Evolutionary conservation across 2,888 invertebrate species (phyloP).

Genomic region (Eristalinus aeneus): DNA sequence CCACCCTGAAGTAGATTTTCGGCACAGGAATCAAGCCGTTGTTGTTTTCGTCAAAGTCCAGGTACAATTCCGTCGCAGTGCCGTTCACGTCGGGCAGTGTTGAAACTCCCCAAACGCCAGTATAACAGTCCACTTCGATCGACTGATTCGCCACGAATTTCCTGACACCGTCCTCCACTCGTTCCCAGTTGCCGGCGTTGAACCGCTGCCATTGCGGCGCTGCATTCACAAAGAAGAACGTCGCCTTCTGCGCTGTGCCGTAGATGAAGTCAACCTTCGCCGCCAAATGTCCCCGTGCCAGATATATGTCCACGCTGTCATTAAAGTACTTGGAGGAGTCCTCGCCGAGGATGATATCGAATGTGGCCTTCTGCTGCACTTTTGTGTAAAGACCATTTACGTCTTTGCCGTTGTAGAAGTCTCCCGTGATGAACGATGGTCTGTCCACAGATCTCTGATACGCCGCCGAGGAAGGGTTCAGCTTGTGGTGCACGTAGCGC

Average conservation of each 20-base stretch:
- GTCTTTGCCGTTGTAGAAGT: slow-evolving; percentile 77
- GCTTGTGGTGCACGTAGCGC: slow-evolving; percentile 78
- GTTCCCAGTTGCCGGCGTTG: slow-evolving; percentile 83
- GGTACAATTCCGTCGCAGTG: slow-evolving; percentile 76
- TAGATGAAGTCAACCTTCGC: slow-evolving; percentile 82
- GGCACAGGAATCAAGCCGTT: slow-evolving; percentile 81
- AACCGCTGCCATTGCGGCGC: slow-evolving; percentile 83
- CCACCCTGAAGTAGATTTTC: slow-evolving; percentile 82
- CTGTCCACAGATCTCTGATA: slow-evolving; percentile 80
- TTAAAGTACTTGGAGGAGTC: slow-evolving; percentile 75
- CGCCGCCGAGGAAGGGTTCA: slow-evolving; percentile 80
- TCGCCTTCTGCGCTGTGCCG: slow-evolving; percentile 81
- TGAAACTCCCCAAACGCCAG: slow-evolving; percentile 83
- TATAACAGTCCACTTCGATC: slow-evolving; percentile 81
- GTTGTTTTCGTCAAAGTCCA: slow-evolving; percentile 77
- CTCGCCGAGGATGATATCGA: slow-evolving; percentile 77
- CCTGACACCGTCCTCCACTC: slow-evolving; percentile 81
- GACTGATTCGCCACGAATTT: slow-evolving; percentile 78
- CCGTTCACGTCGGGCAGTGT: slow-evolving; percentile 81
- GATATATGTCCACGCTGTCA: slow-evolving; percentile 73
- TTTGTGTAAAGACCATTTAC: slow-evolving; percentile 77
- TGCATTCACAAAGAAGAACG: slow-evolving; percentile 82
- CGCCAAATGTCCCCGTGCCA: slow-evolving; percentile 82
- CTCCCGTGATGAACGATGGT: slow-evolving; percentile 76
- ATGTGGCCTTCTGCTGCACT: slow-evolving; percentile 77